These are phyloP conservation scores for Corticium candelabrum DNA, from an alignment of 37 sponge, comb jelly and placozoan species.

Conservation along the genomic window DNA sequence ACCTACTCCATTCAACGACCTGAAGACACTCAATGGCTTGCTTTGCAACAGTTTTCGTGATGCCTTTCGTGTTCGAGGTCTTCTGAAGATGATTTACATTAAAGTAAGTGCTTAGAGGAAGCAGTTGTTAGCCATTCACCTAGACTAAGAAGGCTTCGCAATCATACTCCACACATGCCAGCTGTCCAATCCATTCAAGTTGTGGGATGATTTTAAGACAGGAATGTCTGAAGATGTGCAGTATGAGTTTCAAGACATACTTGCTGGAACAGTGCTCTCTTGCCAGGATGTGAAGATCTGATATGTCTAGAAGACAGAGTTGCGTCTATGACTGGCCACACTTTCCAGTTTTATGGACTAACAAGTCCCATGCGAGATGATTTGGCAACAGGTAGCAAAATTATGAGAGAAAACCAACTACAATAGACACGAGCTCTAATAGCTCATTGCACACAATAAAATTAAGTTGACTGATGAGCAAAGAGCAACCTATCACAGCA, in stretches of 20 bases:
- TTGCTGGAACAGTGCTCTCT: neutral
- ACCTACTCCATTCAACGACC: slow-evolving; percentile 13
- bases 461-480: too few relatives aligned
- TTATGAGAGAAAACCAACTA: too few relatives aligned
- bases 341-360: neutral
- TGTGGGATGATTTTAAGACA: neutral
- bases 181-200: slow-evolving; percentile 9
- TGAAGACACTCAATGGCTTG: slow-evolving; percentile 22
- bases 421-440: too few relatives aligned
- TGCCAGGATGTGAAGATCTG: neutral
- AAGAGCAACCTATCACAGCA: too few relatives aligned
- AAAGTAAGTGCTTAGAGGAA: slow-evolving; percentile 27
- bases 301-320: neutral
- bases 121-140: slow-evolving; percentile 11
- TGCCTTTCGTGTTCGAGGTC: slow-evolving; percentile 21
- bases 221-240: neutral
- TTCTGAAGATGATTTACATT: slow-evolving; percentile 40
- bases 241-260: neutral
- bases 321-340: neutral
- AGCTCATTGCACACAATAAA: too few relatives aligned
- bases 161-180: slow-evolving; percentile 20
- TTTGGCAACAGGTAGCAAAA: too few relatives aligned
- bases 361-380: too few relatives aligned
- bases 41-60: slow-evolving; percentile 23
- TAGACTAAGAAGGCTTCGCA: slow-evolving; percentile 17